A percentile compares a stretch with the other conserved stretches of the same genome.
Evolutionary conservation across 1,140 invertebrate genomes (phyloP).

Genomic region (Aphelenchoides besseyi): DNA sequence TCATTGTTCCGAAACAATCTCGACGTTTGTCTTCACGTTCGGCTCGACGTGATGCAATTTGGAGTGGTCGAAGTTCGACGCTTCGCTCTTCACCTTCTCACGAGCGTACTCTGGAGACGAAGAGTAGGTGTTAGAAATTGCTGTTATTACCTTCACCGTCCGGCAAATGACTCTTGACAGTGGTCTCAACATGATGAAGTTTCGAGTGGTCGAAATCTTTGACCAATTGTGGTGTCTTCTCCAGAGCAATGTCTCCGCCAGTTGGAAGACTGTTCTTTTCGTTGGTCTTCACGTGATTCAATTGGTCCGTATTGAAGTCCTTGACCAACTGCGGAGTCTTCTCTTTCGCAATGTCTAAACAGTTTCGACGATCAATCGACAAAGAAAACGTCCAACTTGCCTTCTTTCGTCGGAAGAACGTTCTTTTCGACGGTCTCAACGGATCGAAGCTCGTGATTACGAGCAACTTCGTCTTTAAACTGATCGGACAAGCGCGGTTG

Average conservation of each 20-base stretch:
- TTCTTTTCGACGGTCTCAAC: conserved; percentile 62
- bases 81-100: conserved; percentile 41
- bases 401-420: conserved; percentile 50
- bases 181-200: too few relatives aligned
- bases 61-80: conserved; percentile 42
- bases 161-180: conserved; percentile 27
- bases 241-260: not conserved
- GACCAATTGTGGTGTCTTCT: not conserved
- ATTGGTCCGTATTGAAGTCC: conserved; percentile 24
- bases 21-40: conserved; percentile 33
- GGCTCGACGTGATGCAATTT: conserved; percentile 48
- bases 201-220: not conserved
- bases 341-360: conserved; percentile 37
- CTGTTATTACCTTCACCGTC: conserved; percentile 8
- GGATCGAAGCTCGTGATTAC: conserved; percentile 51
- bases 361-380: not conserved
- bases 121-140: not conserved
- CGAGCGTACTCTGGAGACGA: conserved; percentile 33
- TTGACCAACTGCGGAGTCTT: conserved; percentile 28
- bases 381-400: not conserved
- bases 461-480: not conserved
- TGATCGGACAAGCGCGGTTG: conserved; percentile 6
- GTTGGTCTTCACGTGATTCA: conserved; percentile 30
- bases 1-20: conserved; percentile 27
- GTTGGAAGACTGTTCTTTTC: too few relatives aligned